Evolutionary conservation across 2,888 invertebrate genomes (phyloP).

Genomic region (Malthinus flaveolus): DNA sequence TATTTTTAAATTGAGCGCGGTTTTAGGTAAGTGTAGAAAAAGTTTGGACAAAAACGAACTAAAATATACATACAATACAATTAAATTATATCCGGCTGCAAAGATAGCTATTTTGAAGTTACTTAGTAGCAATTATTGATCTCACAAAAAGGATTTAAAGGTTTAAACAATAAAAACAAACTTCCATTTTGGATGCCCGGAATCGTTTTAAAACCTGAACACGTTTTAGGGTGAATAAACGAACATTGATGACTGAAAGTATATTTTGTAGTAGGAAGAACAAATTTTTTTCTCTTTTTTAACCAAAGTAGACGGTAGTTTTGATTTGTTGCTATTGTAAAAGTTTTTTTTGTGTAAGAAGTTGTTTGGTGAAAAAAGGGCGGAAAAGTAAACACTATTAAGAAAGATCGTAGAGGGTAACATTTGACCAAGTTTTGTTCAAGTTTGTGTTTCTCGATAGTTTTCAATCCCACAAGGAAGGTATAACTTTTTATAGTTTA

Average conservation of each 20-base stretch:
- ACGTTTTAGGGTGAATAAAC: slow-evolving; percentile 38
- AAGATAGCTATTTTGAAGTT: slow-evolving; percentile 1
- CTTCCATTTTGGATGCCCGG: slow-evolving; percentile 29
- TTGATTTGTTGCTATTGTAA: slow-evolving; percentile 5
- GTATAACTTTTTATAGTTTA: slow-evolving; percentile 37
- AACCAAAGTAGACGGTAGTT: not conserved
- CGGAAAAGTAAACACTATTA: slow-evolving; percentile 17
- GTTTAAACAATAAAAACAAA: slow-evolving; percentile 20
- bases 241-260: slow-evolving; percentile 35
- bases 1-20: too few species aligned
- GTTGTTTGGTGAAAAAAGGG: too few species aligned
- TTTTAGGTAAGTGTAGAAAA: not conserved
- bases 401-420: slow-evolving; percentile 15
- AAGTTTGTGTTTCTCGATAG: slow-evolving; percentile 22
- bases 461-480: slow-evolving; percentile 27
- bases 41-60: too few species aligned
- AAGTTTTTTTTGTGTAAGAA: not conserved
- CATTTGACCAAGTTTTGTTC: slow-evolving; percentile 22
- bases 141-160: slow-evolving; percentile 15
- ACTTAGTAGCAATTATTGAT: slow-evolving; percentile 19
- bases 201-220: slow-evolving; percentile 35
- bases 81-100: too few species aligned
- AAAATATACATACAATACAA: too few species aligned
- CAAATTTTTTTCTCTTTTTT: too few species aligned
- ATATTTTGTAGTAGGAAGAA: slow-evolving; percentile 18